phyloP scores from a whole-genome alignment of 2,888 invertebrate genomes.

The Tenodera sinensis region DNA sequence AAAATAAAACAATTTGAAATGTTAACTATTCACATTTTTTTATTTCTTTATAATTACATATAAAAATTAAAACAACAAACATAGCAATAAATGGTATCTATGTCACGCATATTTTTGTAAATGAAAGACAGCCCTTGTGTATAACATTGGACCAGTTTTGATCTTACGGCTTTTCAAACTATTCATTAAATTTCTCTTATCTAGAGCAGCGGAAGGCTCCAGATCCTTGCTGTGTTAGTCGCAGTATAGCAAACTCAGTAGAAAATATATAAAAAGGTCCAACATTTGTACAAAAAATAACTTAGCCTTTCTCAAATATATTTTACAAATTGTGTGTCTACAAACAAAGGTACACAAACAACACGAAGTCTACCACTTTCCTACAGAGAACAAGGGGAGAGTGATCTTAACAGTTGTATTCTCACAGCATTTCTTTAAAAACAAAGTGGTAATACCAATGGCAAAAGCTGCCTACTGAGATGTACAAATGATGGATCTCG shows the following conservation, averaged over 20 bases:
- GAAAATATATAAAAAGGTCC: slow-evolving; percentile 24
- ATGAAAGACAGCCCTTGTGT: neutral
- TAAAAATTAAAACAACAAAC: slow-evolving; percentile 17
- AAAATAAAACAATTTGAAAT: neutral
- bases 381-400: neutral
- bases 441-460: neutral
- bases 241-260: slow-evolving; percentile 18
- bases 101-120: neutral
- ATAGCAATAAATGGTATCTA: neutral
- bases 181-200: neutral
- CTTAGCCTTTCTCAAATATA: slow-evolving; percentile 8
- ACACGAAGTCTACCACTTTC: neutral
- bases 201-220: neutral
- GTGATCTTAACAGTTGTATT: neutral
- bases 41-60: slow-evolving; percentile 11
- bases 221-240: neutral
- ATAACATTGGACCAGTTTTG: slow-evolving; percentile 4
- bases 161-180: neutral
- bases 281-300: slow-evolving; percentile 23
- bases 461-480: neutral
- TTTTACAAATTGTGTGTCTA: neutral
- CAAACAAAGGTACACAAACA: neutral
- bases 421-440: neutral
- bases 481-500: neutral
- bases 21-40: neutral